Evolutionary conservation across 2,797 vertebrate species (phyloP).

Genomic region (Tapirus indicus): DNA sequence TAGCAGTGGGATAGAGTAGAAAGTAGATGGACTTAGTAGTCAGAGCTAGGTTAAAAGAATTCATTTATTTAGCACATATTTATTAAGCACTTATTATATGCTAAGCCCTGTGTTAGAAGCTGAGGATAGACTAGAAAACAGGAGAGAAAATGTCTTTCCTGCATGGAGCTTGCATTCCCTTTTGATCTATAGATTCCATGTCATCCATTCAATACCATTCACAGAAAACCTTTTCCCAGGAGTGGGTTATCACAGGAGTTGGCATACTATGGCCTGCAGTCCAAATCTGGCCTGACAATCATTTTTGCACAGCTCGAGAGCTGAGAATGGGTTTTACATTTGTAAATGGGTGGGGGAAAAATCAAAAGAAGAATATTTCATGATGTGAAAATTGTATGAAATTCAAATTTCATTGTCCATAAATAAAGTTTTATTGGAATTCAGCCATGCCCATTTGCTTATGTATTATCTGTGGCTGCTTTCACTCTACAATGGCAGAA

Average conservation of each 20-base stretch:
- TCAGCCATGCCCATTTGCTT: not conserved
- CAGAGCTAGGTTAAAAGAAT: not conserved
- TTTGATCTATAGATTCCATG: not conserved
- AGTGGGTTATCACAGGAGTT: not conserved
- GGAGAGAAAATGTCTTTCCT: not conserved
- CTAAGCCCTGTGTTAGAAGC: not conserved
- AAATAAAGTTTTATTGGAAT: not conserved
- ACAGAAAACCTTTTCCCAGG: not conserved
- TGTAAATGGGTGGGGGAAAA: not conserved
- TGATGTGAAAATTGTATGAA: not conserved
- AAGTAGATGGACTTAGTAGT: not conserved
- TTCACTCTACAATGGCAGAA: not conserved
- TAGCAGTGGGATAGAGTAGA: not conserved
- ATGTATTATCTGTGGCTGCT: not conserved
- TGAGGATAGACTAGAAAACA: not conserved
- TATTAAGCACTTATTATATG: not conserved
- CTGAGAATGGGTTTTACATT: not conserved
- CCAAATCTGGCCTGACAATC: not conserved
- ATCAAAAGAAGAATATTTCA: not conserved
- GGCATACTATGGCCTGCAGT: not conserved
- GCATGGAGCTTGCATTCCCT: not conserved
- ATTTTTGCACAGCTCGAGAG: not conserved
- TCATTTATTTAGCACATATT: not conserved
- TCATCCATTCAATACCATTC: not conserved
- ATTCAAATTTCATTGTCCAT: not conserved